These are phyloP conservation scores for Phrynocephalus guinanensis DNA, from an alignment of 2,797 vertebrate genomes.

Conservation along the genomic window DNA sequence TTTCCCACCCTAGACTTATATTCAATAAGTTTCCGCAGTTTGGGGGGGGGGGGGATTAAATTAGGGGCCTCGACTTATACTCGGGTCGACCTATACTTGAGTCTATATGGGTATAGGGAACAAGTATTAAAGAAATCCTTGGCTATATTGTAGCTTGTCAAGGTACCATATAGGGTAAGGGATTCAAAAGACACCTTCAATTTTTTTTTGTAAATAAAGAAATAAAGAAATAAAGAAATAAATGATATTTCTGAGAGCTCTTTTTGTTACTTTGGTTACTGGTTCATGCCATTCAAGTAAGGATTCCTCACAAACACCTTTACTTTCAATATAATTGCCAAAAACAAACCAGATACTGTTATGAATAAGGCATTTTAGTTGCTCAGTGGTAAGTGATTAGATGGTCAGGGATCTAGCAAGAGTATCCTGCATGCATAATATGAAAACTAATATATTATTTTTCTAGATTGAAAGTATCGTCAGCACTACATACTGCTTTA, in stretches of 20 bases:
- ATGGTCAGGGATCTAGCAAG: not conserved
- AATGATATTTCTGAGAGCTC: too few relatives aligned
- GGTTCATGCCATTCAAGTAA: not conserved
- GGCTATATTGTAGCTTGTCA: not conserved
- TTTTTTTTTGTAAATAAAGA: too few relatives aligned
- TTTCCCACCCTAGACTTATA: too few relatives aligned
- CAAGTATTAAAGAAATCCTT: not conserved
- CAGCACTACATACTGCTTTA: not conserved
- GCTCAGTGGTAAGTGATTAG: not conserved
- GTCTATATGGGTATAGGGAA: too few relatives aligned
- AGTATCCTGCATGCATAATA: not conserved
- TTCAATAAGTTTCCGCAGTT: too few relatives aligned
- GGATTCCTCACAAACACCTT: not conserved
- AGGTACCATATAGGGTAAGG: not conserved
- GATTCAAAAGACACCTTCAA: not conserved
- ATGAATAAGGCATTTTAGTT: not conserved
- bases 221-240: too few relatives aligned
- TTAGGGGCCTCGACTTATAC: too few relatives aligned
- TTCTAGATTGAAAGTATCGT: not conserved
- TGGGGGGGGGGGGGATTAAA: too few relatives aligned
- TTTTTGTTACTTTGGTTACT: not conserved
- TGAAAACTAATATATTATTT: not conserved
- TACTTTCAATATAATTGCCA: not conserved
- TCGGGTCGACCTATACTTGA: too few relatives aligned
- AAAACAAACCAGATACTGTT: not conserved